phyloP scores from a whole-genome alignment of 2,888 invertebrate genomes.

The Venustoraphidia nigricollis region DNA sequence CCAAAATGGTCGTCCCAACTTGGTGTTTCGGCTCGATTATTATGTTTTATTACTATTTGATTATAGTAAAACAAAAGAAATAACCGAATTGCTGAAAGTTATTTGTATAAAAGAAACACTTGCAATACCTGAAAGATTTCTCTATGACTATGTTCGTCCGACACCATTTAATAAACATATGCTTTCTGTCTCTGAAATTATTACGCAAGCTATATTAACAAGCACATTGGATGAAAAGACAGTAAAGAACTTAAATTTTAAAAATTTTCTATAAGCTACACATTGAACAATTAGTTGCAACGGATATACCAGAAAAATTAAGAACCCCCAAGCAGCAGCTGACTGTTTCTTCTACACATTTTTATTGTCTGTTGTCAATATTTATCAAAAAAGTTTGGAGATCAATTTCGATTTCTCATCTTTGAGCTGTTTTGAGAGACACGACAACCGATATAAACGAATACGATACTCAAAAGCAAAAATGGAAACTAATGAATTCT shows the following conservation, averaged over 20 bases:
- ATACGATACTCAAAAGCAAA: constrained; percentile 46
- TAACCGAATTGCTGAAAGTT: background rate
- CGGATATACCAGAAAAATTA: constrained; percentile 27
- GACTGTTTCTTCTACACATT: constrained; percentile 47
- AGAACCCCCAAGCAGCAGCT: constrained; percentile 29
- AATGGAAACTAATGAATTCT: no score
- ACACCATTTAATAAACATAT: no score
- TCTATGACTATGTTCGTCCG: no score
- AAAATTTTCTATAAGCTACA: constrained; percentile 25
- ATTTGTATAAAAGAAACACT: no score
- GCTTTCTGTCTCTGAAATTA: no score
- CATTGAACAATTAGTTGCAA: constrained; percentile 16
- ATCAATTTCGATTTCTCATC: constrained; percentile 34
- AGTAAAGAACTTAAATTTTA: constrained; percentile 19
- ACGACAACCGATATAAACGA: constrained; percentile 64
- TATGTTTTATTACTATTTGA: background rate
- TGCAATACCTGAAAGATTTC: no score
- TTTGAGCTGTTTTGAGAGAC: constrained; percentile 60
- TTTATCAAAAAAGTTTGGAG: constrained; percentile 28
- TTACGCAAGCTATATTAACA: no score
- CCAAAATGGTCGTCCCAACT: constrained; percentile 43
- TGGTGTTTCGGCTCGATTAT: constrained; percentile 37
- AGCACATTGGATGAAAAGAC: no score
- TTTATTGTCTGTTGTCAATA: constrained; percentile 49
- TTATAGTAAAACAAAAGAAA: background rate